Evolutionary conservation across 2,113 vertebrate species (phyloP).

Genomic region (Bettongia penicillata): DNA sequence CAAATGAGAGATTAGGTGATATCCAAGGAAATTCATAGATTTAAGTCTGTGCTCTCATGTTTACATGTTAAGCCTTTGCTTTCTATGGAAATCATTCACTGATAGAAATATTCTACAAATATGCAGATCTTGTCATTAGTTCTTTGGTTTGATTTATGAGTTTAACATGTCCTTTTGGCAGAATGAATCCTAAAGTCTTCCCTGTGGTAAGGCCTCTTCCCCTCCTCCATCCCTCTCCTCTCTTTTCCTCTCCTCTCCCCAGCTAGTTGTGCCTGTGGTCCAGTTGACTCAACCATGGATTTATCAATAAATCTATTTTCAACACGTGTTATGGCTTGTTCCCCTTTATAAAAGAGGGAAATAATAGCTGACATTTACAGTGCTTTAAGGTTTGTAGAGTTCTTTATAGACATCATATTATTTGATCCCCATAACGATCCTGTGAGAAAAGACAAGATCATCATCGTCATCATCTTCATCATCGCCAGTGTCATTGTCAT

Average conservation of each 20-base stretch:
- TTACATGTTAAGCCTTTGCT: not conserved
- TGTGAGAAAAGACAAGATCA: not conserved
- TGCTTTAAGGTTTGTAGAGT: not conserved
- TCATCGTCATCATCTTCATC: not conserved
- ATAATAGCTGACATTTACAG: not conserved
- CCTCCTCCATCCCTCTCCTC: too few species aligned
- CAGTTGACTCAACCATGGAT: not conserved
- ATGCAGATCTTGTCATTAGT: conserved; percentile 25
- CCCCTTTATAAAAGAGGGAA: not conserved
- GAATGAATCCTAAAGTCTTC: not conserved
- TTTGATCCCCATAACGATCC: not conserved
- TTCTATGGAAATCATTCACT: conserved; percentile 13
- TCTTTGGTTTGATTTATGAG: not conserved
- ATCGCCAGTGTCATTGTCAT: not conserved
- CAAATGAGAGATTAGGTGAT: not conserved
- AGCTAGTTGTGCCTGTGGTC: not conserved
- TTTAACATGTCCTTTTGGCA: not conserved
- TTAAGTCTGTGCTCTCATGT: not conserved
- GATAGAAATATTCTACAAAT: not conserved
- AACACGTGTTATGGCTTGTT: not conserved
- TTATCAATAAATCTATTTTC: not conserved
- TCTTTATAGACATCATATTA: not conserved
- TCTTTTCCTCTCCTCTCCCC: not conserved
- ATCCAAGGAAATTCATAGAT: not conserved
- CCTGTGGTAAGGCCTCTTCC: not conserved